Evolutionary conservation across 1,140 invertebrate genomes (phyloP).

Genomic region (Eciton burchellii): DNA sequence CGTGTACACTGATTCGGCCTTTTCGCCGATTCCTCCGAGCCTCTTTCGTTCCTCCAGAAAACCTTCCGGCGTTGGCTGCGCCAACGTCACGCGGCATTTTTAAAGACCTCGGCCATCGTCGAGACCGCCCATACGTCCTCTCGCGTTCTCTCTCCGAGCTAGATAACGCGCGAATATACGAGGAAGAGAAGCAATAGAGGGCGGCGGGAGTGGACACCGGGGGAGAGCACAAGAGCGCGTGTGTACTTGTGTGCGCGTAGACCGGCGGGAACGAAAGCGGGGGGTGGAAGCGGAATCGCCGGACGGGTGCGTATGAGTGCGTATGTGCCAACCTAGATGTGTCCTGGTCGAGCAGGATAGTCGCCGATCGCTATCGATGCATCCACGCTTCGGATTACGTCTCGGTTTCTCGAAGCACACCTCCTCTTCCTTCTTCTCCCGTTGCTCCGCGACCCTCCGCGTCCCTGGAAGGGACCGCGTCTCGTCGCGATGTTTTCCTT

Average conservation of each 20-base stretch:
- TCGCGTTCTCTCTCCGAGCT: constrained; percentile 74
- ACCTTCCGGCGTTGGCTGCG: constrained; percentile 20
- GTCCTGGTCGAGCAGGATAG: constrained; percentile 61
- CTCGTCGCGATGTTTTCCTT: constrained; percentile 33
- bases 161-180: constrained; percentile 64
- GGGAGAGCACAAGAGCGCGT: constrained; percentile 25
- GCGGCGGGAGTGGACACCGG: constrained; percentile 59
- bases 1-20: no score
- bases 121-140: constrained; percentile 79
- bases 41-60: no score
- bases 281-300: constrained; percentile 66
- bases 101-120: constrained; percentile 76
- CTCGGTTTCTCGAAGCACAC: constrained; percentile 75
- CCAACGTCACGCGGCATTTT: constrained; percentile 81
- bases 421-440: constrained; percentile 66
- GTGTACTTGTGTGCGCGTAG: constrained; percentile 4
- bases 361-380: constrained; percentile 72
- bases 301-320: constrained; percentile 20
- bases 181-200: constrained; percentile 61
- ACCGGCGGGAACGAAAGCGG: neutral
- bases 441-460: constrained; percentile 49
- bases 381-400: constrained; percentile 79
- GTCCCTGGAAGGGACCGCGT: no score
- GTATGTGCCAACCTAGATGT: constrained; percentile 56
- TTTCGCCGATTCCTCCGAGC: no score